These are phyloP conservation scores for Thymelicus acteon DNA, from an alignment of 2,888 invertebrate species.

Conservation along the genomic window DNA sequence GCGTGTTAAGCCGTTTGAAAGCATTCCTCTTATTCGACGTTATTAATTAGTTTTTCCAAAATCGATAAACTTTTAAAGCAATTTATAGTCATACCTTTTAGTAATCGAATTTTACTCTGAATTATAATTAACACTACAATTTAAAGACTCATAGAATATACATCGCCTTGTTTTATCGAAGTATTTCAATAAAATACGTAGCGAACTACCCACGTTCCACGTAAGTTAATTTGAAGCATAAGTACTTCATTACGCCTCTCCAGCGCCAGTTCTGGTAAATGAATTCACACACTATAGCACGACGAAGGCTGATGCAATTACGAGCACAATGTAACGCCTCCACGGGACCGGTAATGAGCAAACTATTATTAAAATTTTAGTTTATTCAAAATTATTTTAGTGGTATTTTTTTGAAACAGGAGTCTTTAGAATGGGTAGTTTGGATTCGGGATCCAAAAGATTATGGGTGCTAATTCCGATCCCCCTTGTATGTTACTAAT, in stretches of 20 bases:
- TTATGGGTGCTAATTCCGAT: too few relatives aligned
- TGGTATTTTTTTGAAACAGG: background rate
- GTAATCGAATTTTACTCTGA: too few relatives aligned
- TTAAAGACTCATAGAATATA: background rate
- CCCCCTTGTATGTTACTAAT: too few relatives aligned
- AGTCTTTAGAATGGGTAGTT: too few relatives aligned
- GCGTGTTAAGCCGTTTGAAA: conserved; percentile 10
- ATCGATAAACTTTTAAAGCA: too few relatives aligned
- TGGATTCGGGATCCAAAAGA: too few relatives aligned
- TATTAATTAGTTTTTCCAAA: too few relatives aligned
- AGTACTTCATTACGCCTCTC: conserved; percentile 29
- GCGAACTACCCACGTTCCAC: conserved; percentile 1
- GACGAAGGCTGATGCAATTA: conserved; percentile 32
- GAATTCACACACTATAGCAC: conserved; percentile 20
- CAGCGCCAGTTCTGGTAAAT: conserved; percentile 15
- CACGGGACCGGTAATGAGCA: conserved; percentile 30
- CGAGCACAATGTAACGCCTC: conserved; percentile 32
- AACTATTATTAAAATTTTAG: conserved; percentile 18
- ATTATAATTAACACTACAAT: too few relatives aligned
- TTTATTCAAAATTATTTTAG: conserved; percentile 7
- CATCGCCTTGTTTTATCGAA: background rate
- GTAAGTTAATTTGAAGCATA: conserved; percentile 32
- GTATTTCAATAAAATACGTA: background rate
- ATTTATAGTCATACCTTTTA: too few relatives aligned
- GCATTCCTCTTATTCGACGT: background rate